Conservation (phyloP, 2,888 invertebrate species). For the Cerastis leucographa region DNA sequence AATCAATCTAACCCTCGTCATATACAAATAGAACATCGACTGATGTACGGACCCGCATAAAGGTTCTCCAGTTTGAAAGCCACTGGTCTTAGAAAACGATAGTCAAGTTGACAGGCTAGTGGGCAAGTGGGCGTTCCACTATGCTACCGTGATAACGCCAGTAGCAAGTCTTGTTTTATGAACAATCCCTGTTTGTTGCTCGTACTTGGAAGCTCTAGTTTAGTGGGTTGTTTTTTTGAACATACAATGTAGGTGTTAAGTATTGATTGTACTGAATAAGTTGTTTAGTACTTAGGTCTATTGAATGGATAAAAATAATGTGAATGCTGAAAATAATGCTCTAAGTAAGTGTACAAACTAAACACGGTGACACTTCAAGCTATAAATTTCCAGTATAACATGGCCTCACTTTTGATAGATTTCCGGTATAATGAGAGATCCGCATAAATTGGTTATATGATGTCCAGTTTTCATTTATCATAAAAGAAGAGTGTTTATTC, state of each 20-base stretch:
- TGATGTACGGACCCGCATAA: neutral
- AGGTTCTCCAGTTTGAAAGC: conserved; percentile 19
- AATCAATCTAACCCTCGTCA: neutral
- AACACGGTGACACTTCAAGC: too few relatives aligned
- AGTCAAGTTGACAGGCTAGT: conserved; percentile 44
- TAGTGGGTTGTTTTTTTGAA: neutral
- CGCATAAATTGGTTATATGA: too few relatives aligned
- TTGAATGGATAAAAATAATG: too few relatives aligned
- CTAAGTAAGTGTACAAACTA: too few relatives aligned
- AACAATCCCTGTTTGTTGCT: neutral
- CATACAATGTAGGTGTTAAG: neutral
- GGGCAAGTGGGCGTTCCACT: conserved; percentile 59
- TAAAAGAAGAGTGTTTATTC: too few relatives aligned
- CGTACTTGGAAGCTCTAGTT: conserved; percentile 19
- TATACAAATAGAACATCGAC: neutral
- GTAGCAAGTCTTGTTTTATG: conserved; percentile 44
- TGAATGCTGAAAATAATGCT: too few relatives aligned
- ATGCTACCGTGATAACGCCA: conserved; percentile 65
- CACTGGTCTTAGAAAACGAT: conserved; percentile 40
- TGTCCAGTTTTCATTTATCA: too few relatives aligned
- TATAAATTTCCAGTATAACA: too few relatives aligned
- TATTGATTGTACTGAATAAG: too few relatives aligned
- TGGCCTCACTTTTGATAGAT: too few relatives aligned
- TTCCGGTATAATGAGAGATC: too few relatives aligned
- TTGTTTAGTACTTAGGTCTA: too few relatives aligned